Conservation (phyloP, 92 coral and sea anemone genomes). For the Pocillopora meandrina region DNA sequence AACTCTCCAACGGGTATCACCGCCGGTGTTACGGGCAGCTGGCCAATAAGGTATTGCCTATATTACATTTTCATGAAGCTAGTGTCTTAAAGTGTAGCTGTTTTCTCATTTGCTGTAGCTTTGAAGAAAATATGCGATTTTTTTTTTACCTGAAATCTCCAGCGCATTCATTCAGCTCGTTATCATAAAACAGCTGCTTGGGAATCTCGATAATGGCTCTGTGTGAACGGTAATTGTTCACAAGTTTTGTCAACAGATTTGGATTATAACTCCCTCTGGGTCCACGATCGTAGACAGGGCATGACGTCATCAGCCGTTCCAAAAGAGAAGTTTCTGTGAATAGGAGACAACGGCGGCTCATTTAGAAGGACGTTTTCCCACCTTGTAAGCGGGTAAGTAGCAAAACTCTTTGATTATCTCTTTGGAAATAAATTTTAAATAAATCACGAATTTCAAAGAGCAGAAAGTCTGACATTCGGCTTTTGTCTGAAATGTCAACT, state of each 20-base stretch:
- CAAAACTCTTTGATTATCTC: no score
- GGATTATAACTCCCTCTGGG: conserved; percentile 38
- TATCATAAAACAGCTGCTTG: conserved; percentile 67
- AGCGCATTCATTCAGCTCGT: conserved; percentile 57
- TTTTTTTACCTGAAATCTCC: conserved; percentile 26
- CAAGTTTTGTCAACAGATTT: conserved; percentile 66
- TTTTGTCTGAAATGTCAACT: no score
- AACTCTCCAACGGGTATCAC: background rate
- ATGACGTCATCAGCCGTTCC: conserved; percentile 71
- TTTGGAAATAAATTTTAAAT: no score
- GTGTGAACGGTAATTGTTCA: conserved; percentile 88
- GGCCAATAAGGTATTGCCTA: background rate
- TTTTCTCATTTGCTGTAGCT: background rate
- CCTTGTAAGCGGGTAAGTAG: no score
- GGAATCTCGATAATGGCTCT: conserved; percentile 70
- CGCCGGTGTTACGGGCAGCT: background rate
- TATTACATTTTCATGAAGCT: background rate
- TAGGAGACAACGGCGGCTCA: background rate
- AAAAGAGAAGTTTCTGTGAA: conserved; percentile 59
- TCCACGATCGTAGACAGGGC: conserved; percentile 49
- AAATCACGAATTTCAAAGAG: no score
- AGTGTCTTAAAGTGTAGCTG: background rate
- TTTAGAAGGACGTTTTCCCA: background rate
- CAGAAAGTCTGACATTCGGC: no score
- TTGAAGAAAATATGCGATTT: background rate